Conservation (phyloP, 2,113 vertebrate genomes). For the Sander vitreus region DNA sequence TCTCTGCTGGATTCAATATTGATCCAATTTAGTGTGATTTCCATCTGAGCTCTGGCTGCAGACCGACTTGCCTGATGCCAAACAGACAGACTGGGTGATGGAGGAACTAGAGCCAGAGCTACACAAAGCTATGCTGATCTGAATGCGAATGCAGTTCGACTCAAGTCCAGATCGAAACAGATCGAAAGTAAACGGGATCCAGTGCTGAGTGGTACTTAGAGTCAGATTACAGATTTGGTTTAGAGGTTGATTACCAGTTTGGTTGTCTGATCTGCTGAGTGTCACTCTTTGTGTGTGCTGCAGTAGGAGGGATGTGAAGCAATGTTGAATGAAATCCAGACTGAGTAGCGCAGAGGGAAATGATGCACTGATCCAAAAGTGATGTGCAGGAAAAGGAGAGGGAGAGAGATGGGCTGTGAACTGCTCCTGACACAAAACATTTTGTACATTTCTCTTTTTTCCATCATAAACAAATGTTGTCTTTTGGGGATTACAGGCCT, state of each 20-base stretch:
- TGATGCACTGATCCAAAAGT: slow-evolving; percentile 7
- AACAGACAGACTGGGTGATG: slow-evolving; percentile 45
- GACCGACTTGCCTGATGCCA: slow-evolving; percentile 46
- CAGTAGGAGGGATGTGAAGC: slow-evolving; percentile 27
- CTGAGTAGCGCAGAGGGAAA: neutral
- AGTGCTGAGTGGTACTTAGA: slow-evolving; percentile 48
- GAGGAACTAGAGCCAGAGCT: slow-evolving; percentile 48
- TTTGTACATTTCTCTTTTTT: neutral
- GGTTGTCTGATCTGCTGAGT: slow-evolving; percentile 31
- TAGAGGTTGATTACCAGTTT: slow-evolving; percentile 57
- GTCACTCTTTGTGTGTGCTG: slow-evolving; percentile 9
- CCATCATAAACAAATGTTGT: neutral
- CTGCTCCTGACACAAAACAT: neutral
- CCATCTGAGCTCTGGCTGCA: slow-evolving; percentile 64
- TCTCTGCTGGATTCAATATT: slow-evolving; percentile 62
- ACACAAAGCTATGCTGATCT: slow-evolving; percentile 60
- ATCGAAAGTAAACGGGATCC: slow-evolving; percentile 40
- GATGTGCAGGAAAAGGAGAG: neutral
- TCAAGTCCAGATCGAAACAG: slow-evolving; percentile 51
- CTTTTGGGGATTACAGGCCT: neutral
- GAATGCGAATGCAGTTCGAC: slow-evolving; percentile 62
- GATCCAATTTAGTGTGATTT: slow-evolving; percentile 72
- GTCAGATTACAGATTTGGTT: slow-evolving; percentile 66
- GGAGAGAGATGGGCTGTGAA: neutral
- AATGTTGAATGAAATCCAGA: slow-evolving; percentile 31